Base-by-base conservation (phyloP, 1,140 invertebrate genomes). In the Ruditapes philippinarum region DNA sequence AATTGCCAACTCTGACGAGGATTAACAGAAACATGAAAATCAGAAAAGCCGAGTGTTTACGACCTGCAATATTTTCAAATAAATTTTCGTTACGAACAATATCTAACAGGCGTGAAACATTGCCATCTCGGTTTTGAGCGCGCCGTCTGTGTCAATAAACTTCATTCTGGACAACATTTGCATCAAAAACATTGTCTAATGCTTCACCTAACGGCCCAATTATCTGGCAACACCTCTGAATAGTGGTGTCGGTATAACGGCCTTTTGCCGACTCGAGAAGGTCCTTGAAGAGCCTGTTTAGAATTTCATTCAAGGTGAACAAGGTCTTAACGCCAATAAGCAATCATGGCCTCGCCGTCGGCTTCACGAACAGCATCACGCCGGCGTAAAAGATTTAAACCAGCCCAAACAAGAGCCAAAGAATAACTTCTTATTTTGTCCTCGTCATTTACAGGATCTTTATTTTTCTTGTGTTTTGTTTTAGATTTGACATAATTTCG, bases 251-350 rank as follows among this genome's bases (percentile, higher is more conserved):
- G 5, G 87, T 88, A 65, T 89, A 89, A 9, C 81, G 22, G 45
- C 85, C 89, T 38, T 88, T 85, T 73, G 80, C 81, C 5, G 25
- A 9, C 12, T 84, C 54, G 11, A 88, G 68, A 25, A 81, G 31
- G 57, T 90, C 89, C 33, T 90, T 91, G 45, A 85, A 90, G 1
- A 85, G 38, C 19, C 89, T 0, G 31, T 90, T 91, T 3, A 90
- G 62, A 49, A 91, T 49, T 70, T 91, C 85, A 57, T 91, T 91
- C 84, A 91, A 88, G 25, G 22, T 84, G 82, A 11, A 83, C 33
- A 12, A 87, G 45, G 40, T 92, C 89, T n/a, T 88, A 40, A n/a
- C 17, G 28, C 89, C 86, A 90, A 81, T 7, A 45, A 45, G 42
- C 5, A 45, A 45, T 5, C 42, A 45, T 45, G 5, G 42, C 42